Conservation (phyloP, 92 coral and sea anemone genomes). For the Umimayanthus chanpuru region DNA sequence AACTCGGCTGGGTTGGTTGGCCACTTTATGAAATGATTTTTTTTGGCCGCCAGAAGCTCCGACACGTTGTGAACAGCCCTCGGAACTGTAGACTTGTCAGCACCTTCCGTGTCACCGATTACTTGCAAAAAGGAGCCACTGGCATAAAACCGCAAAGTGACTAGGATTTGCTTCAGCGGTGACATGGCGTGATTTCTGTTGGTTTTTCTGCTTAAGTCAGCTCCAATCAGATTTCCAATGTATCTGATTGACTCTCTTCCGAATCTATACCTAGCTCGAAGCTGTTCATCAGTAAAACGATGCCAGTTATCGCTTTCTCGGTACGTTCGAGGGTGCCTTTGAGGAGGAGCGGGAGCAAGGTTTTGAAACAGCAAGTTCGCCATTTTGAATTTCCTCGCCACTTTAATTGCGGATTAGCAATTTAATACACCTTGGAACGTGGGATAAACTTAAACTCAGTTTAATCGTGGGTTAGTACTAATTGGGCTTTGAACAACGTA, state of each 20-base stretch:
- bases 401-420: neutral
- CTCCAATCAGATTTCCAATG: conserved; percentile 38
- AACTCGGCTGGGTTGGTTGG: conserved; percentile 19
- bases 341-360: neutral
- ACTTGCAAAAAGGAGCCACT: conserved; percentile 59
- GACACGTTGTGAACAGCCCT: conserved; percentile 31
- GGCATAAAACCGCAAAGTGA: conserved; percentile 58
- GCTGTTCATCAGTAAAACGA: conserved; percentile 20
- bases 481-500: neutral
- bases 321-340: conserved; percentile 47
- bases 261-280: conserved; percentile 42
- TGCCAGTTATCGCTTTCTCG: conserved; percentile 1
- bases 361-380: neutral
- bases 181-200: conserved; percentile 46
- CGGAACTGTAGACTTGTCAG: conserved; percentile 56
- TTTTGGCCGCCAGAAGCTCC: conserved; percentile 10
- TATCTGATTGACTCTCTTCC: conserved; percentile 48
- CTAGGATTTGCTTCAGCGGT: conserved; percentile 49
- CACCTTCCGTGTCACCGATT: conserved; percentile 58
- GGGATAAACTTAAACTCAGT: neutral
- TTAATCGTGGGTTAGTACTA: neutral
- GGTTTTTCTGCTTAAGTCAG: conserved; percentile 48
- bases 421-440: neutral
- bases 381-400: neutral
- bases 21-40: conserved; percentile 30